Percentiles rank a stretch among this genome's conserved stretches.
phyloP scores from a whole-genome alignment of 2,113 vertebrate species.

The Siniperca knerii region DNA sequence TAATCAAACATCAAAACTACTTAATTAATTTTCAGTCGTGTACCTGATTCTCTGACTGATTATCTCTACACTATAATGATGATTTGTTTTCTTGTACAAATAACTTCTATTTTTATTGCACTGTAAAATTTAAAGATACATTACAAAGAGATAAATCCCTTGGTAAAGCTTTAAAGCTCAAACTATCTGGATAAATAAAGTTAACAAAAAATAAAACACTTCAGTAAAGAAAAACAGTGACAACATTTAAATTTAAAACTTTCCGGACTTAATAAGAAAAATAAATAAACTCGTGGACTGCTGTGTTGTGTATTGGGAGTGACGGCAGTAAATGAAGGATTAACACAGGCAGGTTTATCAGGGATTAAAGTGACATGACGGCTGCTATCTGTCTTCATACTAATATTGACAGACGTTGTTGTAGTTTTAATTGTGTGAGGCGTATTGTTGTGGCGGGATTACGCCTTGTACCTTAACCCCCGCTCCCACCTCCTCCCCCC shows the following conservation, averaged over 20 bases:
- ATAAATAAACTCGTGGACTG: constrained; percentile 12
- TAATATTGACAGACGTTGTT: constrained; percentile 71
- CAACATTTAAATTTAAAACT: constrained; percentile 38
- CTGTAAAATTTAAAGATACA: too few species aligned
- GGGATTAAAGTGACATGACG: constrained; percentile 73
- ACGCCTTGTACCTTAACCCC: constrained; percentile 43
- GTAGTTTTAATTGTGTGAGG: constrained; percentile 70
- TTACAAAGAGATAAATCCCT: neutral
- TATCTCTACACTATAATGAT: neutral
- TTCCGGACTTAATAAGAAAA: constrained; percentile 36
- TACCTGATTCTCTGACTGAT: neutral
- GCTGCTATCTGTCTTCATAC: constrained; percentile 66
- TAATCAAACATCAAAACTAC: too few species aligned
- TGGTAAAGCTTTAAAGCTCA: neutral
- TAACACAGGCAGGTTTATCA: constrained; percentile 73
- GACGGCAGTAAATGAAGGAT: constrained; percentile 68
- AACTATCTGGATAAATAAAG: neutral
- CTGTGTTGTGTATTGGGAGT: constrained; percentile 6
- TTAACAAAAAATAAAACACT: neutral
- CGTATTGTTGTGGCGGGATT: constrained; percentile 72
- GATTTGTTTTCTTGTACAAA: too few species aligned
- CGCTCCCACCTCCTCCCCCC: neutral
- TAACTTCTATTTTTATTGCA: too few species aligned
- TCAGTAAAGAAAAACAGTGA: constrained; percentile 12
- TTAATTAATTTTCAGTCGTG: too few species aligned